Evolutionary conservation across 2,113 vertebrate genomes (phyloP), one percentile per base, ranked within the genome.

Genomic region (Percopsis transmontana): DNA sequence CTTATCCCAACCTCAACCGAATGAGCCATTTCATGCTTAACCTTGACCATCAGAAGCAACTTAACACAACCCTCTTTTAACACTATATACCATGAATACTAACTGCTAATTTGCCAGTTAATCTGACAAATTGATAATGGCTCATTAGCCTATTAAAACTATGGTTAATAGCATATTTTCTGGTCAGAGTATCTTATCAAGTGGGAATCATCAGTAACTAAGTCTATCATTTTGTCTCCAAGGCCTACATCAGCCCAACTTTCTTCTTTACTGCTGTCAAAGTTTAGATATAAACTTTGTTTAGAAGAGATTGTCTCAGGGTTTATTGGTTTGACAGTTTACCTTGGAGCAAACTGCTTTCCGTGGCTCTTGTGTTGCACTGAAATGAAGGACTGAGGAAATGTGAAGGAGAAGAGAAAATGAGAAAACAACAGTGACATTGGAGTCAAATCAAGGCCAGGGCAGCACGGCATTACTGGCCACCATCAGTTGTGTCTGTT

Each of bases 311-410:
- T 70, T 62, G 33, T 74, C 58, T 51, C 20, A 58, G 38, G 50
- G 58, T 62, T 70, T 42, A n/a, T 38, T 40, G 45, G 62, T 51
- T 76, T 59, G 42, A 62, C 57, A 68, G 19, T 68, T 73, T 71
- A 24, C 76, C 71, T 57, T 72, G 69, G 82, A 80, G 80, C 82
- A 41, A 63, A 54, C 42, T 60, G n/a, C 33, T 52, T 44, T 67
- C 58, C 18, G n/a, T 24, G 52, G 41, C 62, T 56, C 59, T 56
- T 69, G 58, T 21, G 19, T 10, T 12, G 8, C 5, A 33, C 20
- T 52, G 12, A 67, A 61, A 62, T 57, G 27, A 20, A 38, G 44
- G 27, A 58, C 4, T n/a, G 59, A 21, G 39, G 50, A 19, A 44
- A 53, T 41, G 56, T 44, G 15, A 51, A 56, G 60, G 38, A 16